These are phyloP conservation scores for Conchocele bisecta DNA, from an alignment of 2,888 invertebrate genomes.

Conservation along the genomic window DNA sequence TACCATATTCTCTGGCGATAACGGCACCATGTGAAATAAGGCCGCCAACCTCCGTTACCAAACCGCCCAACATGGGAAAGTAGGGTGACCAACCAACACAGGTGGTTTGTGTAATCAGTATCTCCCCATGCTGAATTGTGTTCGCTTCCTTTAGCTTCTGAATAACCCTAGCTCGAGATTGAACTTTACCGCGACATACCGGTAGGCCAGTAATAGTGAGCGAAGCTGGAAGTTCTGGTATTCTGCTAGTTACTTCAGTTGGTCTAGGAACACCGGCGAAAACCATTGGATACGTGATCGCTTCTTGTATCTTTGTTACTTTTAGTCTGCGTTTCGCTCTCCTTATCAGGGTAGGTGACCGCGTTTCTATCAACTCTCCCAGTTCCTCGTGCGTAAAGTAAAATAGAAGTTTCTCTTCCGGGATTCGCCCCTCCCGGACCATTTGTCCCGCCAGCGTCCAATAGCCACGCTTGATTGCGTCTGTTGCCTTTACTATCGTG, in stretches of 20 bases:
- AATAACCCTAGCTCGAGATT: slow-evolving; percentile 4
- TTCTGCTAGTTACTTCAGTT: not conserved
- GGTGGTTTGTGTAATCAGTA: too few species aligned
- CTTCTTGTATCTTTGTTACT: not conserved
- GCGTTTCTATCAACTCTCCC: not conserved
- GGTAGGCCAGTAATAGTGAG: not conserved
- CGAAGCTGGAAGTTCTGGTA: not conserved
- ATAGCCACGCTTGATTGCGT: slow-evolving; percentile 3
- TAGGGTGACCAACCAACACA: too few species aligned
- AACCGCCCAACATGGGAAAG: too few species aligned
- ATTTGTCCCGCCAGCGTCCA: slow-evolving; percentile 5
- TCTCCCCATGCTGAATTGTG: too few species aligned
- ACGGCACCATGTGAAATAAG: too few species aligned
- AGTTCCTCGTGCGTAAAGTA: slow-evolving; percentile 6
- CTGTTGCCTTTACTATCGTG: not conserved
- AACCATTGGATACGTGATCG: not conserved
- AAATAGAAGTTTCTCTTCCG: not conserved
- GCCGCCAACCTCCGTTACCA: too few species aligned
- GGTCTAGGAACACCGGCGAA: not conserved
- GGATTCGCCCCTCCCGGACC: slow-evolving; percentile 1
- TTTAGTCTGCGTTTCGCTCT: not conserved
- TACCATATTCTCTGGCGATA: too few species aligned
- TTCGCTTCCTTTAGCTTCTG: too few species aligned
- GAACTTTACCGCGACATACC: not conserved
- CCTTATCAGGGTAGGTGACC: not conserved